phyloP scores from a whole-genome alignment of 2,888 invertebrate genomes.

The Dynastes grantii region DNA sequence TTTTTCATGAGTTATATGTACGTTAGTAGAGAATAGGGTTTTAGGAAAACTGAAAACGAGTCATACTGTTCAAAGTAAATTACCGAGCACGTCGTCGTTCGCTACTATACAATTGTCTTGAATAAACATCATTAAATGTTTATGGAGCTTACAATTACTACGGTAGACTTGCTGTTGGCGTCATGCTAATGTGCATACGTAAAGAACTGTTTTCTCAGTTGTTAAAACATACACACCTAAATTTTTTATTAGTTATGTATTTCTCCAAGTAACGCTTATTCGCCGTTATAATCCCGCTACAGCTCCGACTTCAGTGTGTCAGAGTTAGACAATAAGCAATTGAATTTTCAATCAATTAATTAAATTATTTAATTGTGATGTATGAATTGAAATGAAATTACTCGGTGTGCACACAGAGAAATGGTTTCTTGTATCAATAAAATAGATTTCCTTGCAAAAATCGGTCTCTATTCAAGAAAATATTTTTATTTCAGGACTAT shows the following conservation, averaged over 20 bases:
- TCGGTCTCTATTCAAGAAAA: too few species aligned
- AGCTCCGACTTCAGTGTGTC: too few species aligned
- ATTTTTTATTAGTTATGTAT: neutral
- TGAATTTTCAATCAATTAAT: too few species aligned
- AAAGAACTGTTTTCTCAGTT: neutral
- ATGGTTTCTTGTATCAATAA: too few species aligned
- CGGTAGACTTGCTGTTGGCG: neutral
- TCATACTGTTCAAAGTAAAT: neutral
- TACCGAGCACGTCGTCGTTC: conserved; percentile 1
- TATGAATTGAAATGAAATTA: too few species aligned
- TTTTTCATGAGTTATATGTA: conserved; percentile 18
- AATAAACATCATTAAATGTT: conserved; percentile 24
- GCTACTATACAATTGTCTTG: conserved; percentile 18
- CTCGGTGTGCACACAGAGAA: too few species aligned
- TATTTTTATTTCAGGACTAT: too few species aligned
- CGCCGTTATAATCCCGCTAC: neutral
- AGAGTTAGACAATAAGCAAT: too few species aligned
- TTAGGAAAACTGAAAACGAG: neutral
- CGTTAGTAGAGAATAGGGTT: neutral
- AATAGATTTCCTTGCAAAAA: too few species aligned
- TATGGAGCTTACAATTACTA: neutral
- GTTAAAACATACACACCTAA: neutral
- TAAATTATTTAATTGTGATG: too few species aligned
- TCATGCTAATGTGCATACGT: neutral
- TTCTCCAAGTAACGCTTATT: neutral